Evolutionary conservation across 2,888 invertebrate genomes (phyloP), one percentile per base, ranked within the genome.

Genomic region (Parasteatoda lunata): DNA sequence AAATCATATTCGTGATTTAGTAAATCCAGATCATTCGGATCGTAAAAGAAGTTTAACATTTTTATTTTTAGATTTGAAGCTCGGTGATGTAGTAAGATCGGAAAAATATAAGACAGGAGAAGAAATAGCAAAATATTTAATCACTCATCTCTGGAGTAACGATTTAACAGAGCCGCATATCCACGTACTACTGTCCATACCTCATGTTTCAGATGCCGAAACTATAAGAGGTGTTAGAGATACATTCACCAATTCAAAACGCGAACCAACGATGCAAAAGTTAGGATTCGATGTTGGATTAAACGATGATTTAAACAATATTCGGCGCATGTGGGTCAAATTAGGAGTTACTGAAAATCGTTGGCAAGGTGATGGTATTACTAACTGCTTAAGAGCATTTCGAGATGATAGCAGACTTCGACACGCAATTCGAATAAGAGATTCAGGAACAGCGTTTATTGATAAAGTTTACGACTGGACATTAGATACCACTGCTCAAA

Each of bases 401-500:
- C 78, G 89, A 15, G 89, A 89, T 69, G 77, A 88, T 30, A 88
- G 81, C n/a, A 75, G 90, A 49, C 81, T 90, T 49, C 83, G 88
- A 3, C 59, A 88, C 51, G 90, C 89, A 5, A 59, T 90, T 45
- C 79, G 82, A 48, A 86, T 88, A 3, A 77, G 90, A 51, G 89
- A 90, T 75, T 65, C 84, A 7, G 83, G 72, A 3, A 64, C 82
- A 11, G 87, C 86, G 13, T 89, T 81, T 30, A 84, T 89, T 9
- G 89, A 89, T n/a, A 90, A 90, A 77, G 90, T 89, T 5, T 90
- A 90, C 51, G 89, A 90, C 51, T 90, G 90, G 90, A 90, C 90
- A 11, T 75, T 90, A n/a, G 90, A 90, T 64, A 80, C 89, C n/a
- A 89, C 89, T n/a, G 64, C 78, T 7, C 66, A 75, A 15, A 88